These are phyloP conservation scores for Chloroceryle amazona DNA, from an alignment of 2,797 vertebrate species.

Conservation along the genomic window DNA sequence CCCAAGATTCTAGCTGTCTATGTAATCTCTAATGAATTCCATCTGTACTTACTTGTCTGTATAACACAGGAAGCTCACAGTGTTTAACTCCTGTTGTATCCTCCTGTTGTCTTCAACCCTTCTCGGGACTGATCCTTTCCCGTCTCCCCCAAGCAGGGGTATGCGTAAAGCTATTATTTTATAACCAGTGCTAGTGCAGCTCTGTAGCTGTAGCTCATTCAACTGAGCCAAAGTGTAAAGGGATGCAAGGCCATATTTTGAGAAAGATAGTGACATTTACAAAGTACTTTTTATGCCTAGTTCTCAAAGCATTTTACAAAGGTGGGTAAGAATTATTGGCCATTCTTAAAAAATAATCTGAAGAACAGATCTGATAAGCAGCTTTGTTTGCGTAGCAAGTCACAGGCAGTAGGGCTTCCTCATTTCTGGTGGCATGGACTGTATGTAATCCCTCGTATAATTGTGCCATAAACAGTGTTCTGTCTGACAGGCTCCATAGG, in stretches of 20 bases:
- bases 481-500: not conserved
- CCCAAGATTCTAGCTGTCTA: not conserved
- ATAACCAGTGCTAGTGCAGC: not conserved
- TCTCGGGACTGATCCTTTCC: not conserved
- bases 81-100: not conserved
- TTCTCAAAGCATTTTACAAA: not conserved
- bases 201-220: not conserved
- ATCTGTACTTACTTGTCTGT: not conserved
- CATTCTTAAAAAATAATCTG: not conserved
- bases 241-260: not conserved
- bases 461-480: not conserved
- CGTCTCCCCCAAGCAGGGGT: not conserved
- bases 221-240: not conserved
- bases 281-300: not conserved
- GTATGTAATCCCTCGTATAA: not conserved
- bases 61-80: not conserved
- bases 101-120: not conserved
- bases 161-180: not conserved
- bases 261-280: not conserved
- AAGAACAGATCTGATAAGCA: not conserved
- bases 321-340: not conserved
- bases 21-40: conserved; percentile 6
- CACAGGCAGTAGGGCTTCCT: not conserved
- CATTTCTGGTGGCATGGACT: not conserved
- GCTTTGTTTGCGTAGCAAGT: not conserved